phyloP scores from a whole-genome alignment of 2,888 invertebrate genomes.

The Ganaspis brasiliensis region DNA sequence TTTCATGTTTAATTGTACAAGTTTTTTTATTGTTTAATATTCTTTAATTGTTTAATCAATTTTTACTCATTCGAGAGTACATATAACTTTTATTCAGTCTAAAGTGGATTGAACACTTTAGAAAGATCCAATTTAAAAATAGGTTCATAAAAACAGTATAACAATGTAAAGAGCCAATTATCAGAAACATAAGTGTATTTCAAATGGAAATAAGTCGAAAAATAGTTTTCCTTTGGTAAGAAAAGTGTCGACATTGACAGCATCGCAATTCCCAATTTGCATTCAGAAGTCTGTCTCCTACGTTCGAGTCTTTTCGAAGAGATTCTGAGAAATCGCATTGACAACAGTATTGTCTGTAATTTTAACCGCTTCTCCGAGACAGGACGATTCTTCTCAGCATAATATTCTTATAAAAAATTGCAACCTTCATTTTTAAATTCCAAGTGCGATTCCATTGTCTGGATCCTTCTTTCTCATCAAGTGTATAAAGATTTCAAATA shows the following conservation, averaged over 20 bases:
- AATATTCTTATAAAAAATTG: constrained; percentile 6
- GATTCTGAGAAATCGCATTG: constrained; percentile 39
- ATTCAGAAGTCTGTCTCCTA: constrained; percentile 39
- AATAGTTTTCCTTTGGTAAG: not conserved
- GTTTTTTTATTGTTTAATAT: not conserved
- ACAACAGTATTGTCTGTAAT: constrained; percentile 37
- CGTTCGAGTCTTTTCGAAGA: constrained; percentile 4
- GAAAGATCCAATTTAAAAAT: no score
- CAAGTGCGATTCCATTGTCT: constrained; percentile 13
- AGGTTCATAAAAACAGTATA: no score
- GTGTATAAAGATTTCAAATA: not conserved
- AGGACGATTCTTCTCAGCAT: constrained; percentile 29
- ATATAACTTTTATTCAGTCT: no score
- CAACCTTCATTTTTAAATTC: constrained; percentile 32
- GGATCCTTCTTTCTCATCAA: not conserved
- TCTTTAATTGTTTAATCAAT: not conserved
- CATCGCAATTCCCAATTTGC: constrained; percentile 34
- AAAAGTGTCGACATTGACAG: constrained; percentile 29
- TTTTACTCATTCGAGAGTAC: no score
- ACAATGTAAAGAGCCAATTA: no score
- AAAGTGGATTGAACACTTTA: no score
- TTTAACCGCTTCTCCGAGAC: constrained; percentile 24
- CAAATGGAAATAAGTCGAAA: no score
- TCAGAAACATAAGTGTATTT: no score
- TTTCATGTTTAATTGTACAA: not conserved